A percentile compares a stretch with the other conserved stretches of the same genome.
These are phyloP conservation scores for Cynopterus sphinx DNA, from an alignment of 2,797 vertebrate genomes.

Conservation along the genomic window DNA sequence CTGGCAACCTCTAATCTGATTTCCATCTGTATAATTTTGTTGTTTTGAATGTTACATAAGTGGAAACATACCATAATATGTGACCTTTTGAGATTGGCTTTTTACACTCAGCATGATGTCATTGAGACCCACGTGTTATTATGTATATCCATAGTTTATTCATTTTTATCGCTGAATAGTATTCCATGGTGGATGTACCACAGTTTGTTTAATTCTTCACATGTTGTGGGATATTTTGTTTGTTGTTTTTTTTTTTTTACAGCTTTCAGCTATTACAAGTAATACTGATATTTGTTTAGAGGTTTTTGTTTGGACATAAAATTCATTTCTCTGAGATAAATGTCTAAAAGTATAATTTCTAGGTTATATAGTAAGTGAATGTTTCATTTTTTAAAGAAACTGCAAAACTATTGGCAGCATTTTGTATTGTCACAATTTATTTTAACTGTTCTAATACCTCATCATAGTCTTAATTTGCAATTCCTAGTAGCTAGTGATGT, in stretches of 20 bases:
- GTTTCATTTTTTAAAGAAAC: neutral
- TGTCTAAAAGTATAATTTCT: neutral
- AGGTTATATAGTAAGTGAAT: neutral
- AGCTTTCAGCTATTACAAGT: neutral
- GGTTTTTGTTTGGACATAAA: neutral
- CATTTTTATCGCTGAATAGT: constrained; percentile 23
- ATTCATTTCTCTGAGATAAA: neutral
- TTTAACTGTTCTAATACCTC: constrained; percentile 4
- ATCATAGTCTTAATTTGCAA: constrained; percentile 1
- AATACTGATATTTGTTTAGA: neutral
- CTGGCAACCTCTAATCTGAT: neutral
- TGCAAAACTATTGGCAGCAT: neutral
- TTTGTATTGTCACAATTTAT: neutral
- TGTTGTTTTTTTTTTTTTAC: neutral
- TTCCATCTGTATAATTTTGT: neutral
- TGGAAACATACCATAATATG: neutral
- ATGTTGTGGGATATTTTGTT: neutral
- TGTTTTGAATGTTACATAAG: constrained; percentile 1
- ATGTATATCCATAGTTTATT: neutral
- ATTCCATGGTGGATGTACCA: neutral
- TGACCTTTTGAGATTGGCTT: constrained; percentile 9
- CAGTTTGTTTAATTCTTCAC: neutral
- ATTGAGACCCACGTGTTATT: neutral
- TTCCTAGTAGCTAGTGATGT: neutral
- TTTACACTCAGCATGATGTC: neutral